Conservation (phyloP, 1,140 invertebrate genomes). For the Leptopilina boulardi region DNA sequence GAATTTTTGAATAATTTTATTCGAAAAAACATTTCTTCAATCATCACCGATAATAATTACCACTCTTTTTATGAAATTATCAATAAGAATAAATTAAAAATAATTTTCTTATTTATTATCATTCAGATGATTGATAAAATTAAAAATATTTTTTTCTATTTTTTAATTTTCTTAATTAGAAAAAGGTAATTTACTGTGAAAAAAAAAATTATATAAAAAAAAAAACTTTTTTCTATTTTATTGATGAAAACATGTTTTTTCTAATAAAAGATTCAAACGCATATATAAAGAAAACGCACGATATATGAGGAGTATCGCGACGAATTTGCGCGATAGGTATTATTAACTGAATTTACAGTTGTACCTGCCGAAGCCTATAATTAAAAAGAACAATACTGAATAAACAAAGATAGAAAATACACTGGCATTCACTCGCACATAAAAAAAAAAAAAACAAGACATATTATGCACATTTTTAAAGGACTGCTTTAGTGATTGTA, state of each 20-base stretch:
- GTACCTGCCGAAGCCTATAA: slow-evolving; percentile 55
- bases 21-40: too few relatives aligned
- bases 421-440: slow-evolving; percentile 46
- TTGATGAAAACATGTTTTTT: background rate
- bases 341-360: slow-evolving; percentile 31
- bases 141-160: too few relatives aligned
- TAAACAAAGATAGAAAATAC: slow-evolving; percentile 46
- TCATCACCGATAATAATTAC: too few relatives aligned
- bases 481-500: slow-evolving; percentile 47
- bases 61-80: too few relatives aligned
- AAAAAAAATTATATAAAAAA: background rate
- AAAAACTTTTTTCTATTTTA: too few relatives aligned
- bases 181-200: too few relatives aligned
- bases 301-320: background rate
- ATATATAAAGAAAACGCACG: background rate
- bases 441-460: slow-evolving; percentile 39
- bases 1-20: too few relatives aligned
- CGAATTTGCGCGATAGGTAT: slow-evolving; percentile 4
- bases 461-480: slow-evolving; percentile 47
- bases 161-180: too few relatives aligned
- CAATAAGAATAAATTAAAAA: too few relatives aligned
- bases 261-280: background rate
- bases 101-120: too few relatives aligned
- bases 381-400: slow-evolving; percentile 48
- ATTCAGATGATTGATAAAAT: too few relatives aligned